Evolutionary conservation across 2,113 vertebrate species (phyloP).

Genomic region (Cololabis saira): DNA sequence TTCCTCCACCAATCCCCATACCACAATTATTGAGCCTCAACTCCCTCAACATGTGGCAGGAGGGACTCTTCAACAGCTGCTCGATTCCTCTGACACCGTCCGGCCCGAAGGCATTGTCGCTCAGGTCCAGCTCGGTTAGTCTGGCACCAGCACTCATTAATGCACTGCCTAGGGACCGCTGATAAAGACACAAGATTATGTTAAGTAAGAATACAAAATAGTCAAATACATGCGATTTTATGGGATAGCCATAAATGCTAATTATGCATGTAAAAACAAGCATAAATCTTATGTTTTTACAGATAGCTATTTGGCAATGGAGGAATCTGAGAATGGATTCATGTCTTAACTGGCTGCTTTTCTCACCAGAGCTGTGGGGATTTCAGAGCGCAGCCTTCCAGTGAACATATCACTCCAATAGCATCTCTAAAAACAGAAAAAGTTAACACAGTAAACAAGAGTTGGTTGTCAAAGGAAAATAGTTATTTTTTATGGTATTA

Average conservation of each 20-base stretch:
- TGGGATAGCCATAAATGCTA: no score
- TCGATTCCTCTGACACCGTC: conserved; percentile 95
- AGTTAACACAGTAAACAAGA: neutral
- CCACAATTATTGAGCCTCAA: conserved; percentile 97
- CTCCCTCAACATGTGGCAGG: conserved; percentile 89
- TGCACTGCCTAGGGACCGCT: conserved; percentile 90
- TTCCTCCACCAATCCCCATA: conserved; percentile 96
- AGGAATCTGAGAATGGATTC: neutral
- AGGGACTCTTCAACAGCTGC: conserved; percentile 87
- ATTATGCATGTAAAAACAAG: no score
- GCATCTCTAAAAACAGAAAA: conserved; percentile 83
- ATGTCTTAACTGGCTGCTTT: neutral
- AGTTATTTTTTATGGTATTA: neutral
- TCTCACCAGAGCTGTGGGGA: conserved; percentile 93
- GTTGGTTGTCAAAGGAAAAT: no score
- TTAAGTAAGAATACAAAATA: neutral
- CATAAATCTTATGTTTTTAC: neutral
- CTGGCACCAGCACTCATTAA: conserved; percentile 88
- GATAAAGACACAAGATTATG: neutral
- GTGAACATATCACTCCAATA: conserved; percentile 99
- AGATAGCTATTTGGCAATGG: neutral
- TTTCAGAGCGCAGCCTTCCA: conserved; percentile 92
- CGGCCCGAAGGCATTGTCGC: conserved; percentile 97
- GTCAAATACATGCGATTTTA: no score
- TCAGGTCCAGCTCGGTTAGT: conserved; percentile 92